phyloP scores from a whole-genome alignment of 2,113 vertebrate genomes.

The Polyodon spathula region DNA sequence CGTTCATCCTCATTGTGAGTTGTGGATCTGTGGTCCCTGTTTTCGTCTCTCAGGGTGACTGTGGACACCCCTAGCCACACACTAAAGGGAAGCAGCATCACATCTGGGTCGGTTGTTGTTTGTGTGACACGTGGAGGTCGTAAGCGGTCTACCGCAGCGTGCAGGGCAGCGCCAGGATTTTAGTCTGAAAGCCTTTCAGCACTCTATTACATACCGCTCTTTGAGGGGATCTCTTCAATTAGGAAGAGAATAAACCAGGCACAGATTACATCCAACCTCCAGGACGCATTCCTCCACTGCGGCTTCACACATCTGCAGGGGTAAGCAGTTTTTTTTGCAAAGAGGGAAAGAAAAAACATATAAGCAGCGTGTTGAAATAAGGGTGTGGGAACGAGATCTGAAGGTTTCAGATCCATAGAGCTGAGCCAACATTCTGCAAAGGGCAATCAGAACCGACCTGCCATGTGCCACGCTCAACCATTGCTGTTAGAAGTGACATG shows the following conservation, averaged over 20 bases:
- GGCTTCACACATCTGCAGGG: conserved; percentile 3
- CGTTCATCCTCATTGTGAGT: too few relatives aligned
- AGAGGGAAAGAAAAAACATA: background rate
- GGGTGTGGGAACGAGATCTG: background rate
- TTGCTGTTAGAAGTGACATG: too few relatives aligned
- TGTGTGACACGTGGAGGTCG: too few relatives aligned
- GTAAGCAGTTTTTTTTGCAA: conserved; percentile 1
- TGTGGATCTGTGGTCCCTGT: too few relatives aligned
- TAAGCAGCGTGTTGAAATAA: background rate
- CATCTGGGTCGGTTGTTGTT: too few relatives aligned
- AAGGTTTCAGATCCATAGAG: background rate
- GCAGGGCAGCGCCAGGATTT: too few relatives aligned
- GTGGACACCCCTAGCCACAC: too few relatives aligned
- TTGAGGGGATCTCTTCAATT: background rate
- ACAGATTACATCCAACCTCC: background rate
- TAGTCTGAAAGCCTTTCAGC: too few relatives aligned
- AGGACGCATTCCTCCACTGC: background rate
- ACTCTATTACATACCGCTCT: background rate
- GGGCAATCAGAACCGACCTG: background rate
- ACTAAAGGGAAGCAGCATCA: too few relatives aligned
- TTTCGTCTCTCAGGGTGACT: too few relatives aligned
- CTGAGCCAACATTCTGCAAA: background rate
- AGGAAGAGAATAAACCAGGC: background rate
- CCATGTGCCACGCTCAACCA: background rate
- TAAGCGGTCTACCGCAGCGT: too few relatives aligned